A percentile compares a stretch with the other conserved stretches of the same genome.
phyloP scores from a whole-genome alignment of 2,888 invertebrate genomes.

The Odontocolon sp. region DNA sequence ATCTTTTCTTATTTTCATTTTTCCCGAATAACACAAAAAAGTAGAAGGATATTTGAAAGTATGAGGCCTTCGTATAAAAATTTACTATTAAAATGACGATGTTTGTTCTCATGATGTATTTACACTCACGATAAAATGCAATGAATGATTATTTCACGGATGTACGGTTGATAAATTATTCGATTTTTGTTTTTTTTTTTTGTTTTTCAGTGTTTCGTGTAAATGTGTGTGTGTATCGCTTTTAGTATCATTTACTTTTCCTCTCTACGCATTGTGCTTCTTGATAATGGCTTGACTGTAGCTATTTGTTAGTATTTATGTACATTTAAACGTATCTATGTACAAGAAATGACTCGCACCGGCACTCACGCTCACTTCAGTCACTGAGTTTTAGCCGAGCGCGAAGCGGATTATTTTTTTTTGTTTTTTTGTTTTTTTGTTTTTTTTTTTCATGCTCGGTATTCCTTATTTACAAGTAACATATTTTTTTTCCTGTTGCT shows the following conservation, averaged over 20 bases:
- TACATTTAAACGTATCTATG: constrained; percentile 80
- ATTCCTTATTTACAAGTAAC: constrained; percentile 79
- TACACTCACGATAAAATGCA: constrained; percentile 75
- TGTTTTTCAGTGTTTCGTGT: constrained; percentile 9
- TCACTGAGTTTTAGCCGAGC: constrained; percentile 74
- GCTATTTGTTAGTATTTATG: constrained; percentile 70
- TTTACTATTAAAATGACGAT: constrained; percentile 66
- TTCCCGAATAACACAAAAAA: constrained; percentile 55
- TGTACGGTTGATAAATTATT: constrained; percentile 46
- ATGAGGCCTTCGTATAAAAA: constrained; percentile 66
- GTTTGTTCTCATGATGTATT: constrained; percentile 71
- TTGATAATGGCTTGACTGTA: constrained; percentile 66
- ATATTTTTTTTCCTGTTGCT: constrained; percentile 71
- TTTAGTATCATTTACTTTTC: constrained; percentile 26
- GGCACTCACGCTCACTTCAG: constrained; percentile 76
- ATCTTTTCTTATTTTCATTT: constrained; percentile 37
- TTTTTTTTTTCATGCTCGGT: constrained; percentile 68
- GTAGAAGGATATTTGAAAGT: constrained; percentile 62
- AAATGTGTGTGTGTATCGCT: constrained; percentile 23
- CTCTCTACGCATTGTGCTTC: constrained; percentile 56
- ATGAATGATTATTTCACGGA: constrained; percentile 68
- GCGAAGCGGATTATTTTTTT: constrained; percentile 71
- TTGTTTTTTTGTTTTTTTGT: constrained; percentile 29
- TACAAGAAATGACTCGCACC: constrained; percentile 80
- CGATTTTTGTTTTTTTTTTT: not conserved